Base-by-base conservation (phyloP, 1,140 invertebrate genomes). In the Mactra quadrangularis region DNA sequence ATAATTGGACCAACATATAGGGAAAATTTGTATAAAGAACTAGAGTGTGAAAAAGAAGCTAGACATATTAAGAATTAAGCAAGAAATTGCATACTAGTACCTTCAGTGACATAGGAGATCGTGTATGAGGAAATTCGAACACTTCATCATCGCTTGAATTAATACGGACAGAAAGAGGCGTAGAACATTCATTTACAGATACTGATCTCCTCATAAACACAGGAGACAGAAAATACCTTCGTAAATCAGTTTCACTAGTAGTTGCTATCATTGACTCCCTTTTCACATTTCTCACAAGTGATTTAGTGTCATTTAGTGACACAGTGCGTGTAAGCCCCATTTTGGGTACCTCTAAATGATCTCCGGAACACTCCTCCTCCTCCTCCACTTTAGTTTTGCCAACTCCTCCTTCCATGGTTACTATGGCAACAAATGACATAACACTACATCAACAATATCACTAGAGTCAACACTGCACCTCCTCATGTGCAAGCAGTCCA, bases 51-150 rank as follows among this genome's bases (percentile, higher is more conserved):
- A n/a, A n/a, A n/a, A n/a, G n/a, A n/a, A n/a, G n/a, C n/a, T n/a
- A n/a, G n/a, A n/a, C n/a, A n/a, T n/a, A n/a, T n/a, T n/a, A n/a
- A n/a, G n/a, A n/a, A n/a, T n/a, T 41, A 41, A 41, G 38, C 15
- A 41, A 41, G 38, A 41, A 41, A 41, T 41, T 41, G 6, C 38
- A 6, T n/a, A 41, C 6, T 27, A 62, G 53, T 82, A 82, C 79
- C 79, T 82, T 82, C 17, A 82, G 31, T 55, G 71, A 74, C n/a
- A 64, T 64, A 15, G 68, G 68, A 25, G 79, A 82, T 25, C 79
- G 38, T 35, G 70, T 75, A 52, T 82, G 79, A 19, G 79, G 79
- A 75, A 82, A 82, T 27, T 82, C 79, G 66, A 82, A 82, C 15
- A 75, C 79, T 55, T 75, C 70, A 53, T 66, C 79, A 66, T 81